These are phyloP conservation scores for Nicator chloris DNA, from an alignment of 2,113 vertebrate species.

Conservation along the genomic window DNA sequence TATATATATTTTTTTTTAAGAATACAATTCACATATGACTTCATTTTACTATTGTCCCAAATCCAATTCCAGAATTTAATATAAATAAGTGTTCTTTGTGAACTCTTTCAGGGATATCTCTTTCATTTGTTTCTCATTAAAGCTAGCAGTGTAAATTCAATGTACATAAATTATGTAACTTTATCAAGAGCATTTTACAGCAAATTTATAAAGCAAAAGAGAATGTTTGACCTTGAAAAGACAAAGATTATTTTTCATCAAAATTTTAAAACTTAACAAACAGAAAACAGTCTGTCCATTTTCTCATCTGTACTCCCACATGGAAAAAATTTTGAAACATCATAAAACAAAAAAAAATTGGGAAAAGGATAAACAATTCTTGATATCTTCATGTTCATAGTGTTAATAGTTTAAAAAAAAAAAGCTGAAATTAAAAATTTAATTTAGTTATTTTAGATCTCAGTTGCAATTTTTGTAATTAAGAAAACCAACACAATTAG, in stretches of 20 bases:
- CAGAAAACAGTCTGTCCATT: neutral
- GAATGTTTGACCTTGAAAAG: neutral
- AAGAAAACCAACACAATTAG: neutral
- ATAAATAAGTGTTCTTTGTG: neutral
- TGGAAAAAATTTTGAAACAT: neutral
- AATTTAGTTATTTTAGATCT: neutral
- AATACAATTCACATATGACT: slow-evolving; percentile 30
- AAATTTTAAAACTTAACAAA: neutral
- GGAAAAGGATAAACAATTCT: neutral
- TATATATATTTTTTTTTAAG: neutral
- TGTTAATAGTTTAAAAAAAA: neutral
- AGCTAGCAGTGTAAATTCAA: neutral
- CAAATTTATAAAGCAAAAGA: neutral
- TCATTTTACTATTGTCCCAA: slow-evolving; percentile 2
- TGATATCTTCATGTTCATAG: neutral
- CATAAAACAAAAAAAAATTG: neutral
- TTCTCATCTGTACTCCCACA: neutral
- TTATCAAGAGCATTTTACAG: neutral
- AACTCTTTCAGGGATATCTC: neutral
- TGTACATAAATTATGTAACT: neutral
- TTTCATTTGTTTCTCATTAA: slow-evolving; percentile 34
- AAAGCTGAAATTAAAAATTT: neutral
- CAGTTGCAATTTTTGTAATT: neutral
- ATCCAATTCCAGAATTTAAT: neutral
- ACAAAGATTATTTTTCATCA: neutral